Percentiles rank a stretch among this genome's conserved stretches.
phyloP scores from a whole-genome alignment of 2,797 vertebrate genomes.

The Diplodus puntazzo region DNA sequence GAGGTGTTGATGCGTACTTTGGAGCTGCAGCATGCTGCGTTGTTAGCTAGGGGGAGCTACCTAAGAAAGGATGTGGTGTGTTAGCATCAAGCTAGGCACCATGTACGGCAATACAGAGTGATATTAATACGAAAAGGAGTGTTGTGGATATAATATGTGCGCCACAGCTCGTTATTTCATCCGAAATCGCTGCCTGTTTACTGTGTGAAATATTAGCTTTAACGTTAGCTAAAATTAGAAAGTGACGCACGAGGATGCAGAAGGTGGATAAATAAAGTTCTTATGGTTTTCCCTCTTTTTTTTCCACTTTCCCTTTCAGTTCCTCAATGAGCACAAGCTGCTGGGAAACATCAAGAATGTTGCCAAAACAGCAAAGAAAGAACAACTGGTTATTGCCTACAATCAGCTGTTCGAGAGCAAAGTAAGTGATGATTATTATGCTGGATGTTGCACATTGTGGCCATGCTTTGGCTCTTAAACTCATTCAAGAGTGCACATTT shows the following conservation, averaged over 20 bases:
- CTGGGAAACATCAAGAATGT: slow-evolving; percentile 97
- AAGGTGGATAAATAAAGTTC: background rate
- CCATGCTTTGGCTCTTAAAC: background rate
- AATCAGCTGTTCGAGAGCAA: slow-evolving; percentile 93
- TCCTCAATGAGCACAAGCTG: slow-evolving; percentile 94
- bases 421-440: slow-evolving; percentile 78
- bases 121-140: rapidly evolving
- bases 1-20: background rate
- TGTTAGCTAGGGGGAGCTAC: slow-evolving; percentile 41
- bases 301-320: slow-evolving; percentile 80
- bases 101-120: rapidly evolving
- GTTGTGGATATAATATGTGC: background rate
- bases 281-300: background rate
- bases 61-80: background rate
- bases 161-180: background rate
- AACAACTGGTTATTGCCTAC: slow-evolving; percentile 92
- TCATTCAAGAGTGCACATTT: background rate
- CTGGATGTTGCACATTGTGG: background rate
- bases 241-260: background rate
- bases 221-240: too few species aligned
- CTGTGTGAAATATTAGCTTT: too few species aligned
- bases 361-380: slow-evolving; percentile 96
- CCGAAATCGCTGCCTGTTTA: too few species aligned
- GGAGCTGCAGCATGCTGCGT: slow-evolving; percentile 32
- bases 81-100: background rate